phyloP scores from a whole-genome alignment of 2,888 invertebrate genomes.

The Ectemnius continuus region DNA sequence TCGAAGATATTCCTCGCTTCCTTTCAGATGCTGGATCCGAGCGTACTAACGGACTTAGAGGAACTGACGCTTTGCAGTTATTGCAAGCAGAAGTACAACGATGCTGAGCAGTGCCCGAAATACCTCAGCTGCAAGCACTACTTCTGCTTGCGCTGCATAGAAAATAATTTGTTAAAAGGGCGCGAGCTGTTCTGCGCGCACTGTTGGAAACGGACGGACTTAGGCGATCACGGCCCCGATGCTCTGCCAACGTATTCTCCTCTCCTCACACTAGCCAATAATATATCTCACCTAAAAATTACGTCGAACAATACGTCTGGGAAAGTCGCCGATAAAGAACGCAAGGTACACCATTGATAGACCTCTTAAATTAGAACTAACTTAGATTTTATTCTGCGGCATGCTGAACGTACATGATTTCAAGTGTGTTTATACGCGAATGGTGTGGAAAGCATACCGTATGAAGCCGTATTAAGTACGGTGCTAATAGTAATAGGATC shows the following conservation, averaged over 20 bases:
- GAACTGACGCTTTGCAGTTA: slow-evolving; percentile 87
- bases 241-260: slow-evolving; percentile 85
- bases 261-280: slow-evolving; percentile 84
- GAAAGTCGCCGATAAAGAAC: slow-evolving; percentile 78
- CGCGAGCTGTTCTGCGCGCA: slow-evolving; percentile 85
- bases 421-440: slow-evolving; percentile 23
- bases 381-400: slow-evolving; percentile 2
- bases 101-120: slow-evolving; percentile 86
- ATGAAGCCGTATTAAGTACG: slow-evolving; percentile 61
- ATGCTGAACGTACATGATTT: slow-evolving; percentile 7
- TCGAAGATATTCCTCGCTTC: neutral
- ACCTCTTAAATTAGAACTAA: no score
- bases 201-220: slow-evolving; percentile 87
- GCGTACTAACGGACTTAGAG: slow-evolving; percentile 84
- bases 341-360: slow-evolving; percentile 72
- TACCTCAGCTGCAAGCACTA: slow-evolving; percentile 87
- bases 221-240: slow-evolving; percentile 84
- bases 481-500: slow-evolving; percentile 65
- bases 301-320: slow-evolving; percentile 77
- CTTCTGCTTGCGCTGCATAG: slow-evolving; percentile 87
- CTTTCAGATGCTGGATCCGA: slow-evolving; percentile 81
- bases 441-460: slow-evolving; percentile 41
- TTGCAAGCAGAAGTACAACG: slow-evolving; percentile 87
- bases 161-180: slow-evolving; percentile 84
- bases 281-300: slow-evolving; percentile 81